Evolutionary conservation across 2,888 invertebrate species (phyloP).

Genomic region (Dione juno): DNA sequence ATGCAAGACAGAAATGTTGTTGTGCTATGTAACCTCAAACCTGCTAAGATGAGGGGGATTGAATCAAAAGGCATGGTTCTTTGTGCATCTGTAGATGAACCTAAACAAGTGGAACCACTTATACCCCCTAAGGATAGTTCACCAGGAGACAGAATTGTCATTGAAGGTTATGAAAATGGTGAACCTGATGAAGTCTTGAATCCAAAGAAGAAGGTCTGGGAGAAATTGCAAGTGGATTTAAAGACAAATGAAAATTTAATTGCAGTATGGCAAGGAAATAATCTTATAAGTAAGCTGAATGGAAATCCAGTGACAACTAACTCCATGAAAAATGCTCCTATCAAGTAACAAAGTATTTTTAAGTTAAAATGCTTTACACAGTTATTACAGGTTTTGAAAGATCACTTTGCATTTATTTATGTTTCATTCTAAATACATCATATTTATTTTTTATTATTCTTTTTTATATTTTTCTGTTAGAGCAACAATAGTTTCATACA

Average conservation of each 20-base stretch:
- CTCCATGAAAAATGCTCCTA: constrained; percentile 90
- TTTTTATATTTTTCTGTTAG: neutral
- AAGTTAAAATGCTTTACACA: neutral
- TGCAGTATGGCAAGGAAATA: constrained; percentile 94
- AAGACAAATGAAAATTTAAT: constrained; percentile 87
- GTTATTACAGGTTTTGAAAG: constrained; percentile 5
- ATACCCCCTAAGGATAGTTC: constrained; percentile 88
- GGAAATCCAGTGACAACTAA: constrained; percentile 90
- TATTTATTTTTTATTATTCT: constrained; percentile 18
- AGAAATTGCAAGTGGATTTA: constrained; percentile 92
- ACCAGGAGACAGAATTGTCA: constrained; percentile 92
- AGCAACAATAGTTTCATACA: too few species aligned
- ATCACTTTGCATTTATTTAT: constrained; percentile 8
- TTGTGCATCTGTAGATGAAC: constrained; percentile 92
- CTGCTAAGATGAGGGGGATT: constrained; percentile 97
- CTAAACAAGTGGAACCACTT: constrained; percentile 93
- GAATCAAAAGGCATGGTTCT: constrained; percentile 97
- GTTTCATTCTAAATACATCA: constrained; percentile 8
- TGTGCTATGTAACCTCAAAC: constrained; percentile 97
- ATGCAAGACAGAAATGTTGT: constrained; percentile 95
- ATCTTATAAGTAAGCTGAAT: constrained; percentile 86
- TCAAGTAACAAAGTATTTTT: constrained; percentile 84
- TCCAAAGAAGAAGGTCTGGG: constrained; percentile 99
- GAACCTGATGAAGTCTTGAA: constrained; percentile 93
- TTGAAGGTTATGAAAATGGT: constrained; percentile 92